Percentiles rank a stretch among this genome's conserved stretches.
Evolutionary conservation across 2,113 vertebrate species (phyloP).

Genomic region (Microtus richardsoni): DNA sequence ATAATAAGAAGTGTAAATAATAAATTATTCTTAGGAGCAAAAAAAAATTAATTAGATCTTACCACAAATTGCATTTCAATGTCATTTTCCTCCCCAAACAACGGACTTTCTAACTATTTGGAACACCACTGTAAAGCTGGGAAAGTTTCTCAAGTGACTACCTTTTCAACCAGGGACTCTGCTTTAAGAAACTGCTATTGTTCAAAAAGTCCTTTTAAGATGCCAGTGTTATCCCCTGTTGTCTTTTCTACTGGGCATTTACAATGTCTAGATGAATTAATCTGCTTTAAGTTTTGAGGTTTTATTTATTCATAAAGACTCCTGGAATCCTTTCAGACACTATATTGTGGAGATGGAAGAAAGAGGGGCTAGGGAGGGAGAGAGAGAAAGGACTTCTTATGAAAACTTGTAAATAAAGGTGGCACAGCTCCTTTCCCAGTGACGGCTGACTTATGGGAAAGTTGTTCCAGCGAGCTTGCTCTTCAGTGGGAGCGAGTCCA

Average conservation of each 20-base stretch:
- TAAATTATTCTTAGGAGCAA: conserved; percentile 93
- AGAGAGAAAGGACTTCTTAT: not conserved
- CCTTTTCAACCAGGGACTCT: conserved; percentile 70
- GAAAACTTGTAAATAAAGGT: conserved; percentile 60
- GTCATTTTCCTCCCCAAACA: conserved; percentile 83
- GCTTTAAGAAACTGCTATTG: conserved; percentile 75
- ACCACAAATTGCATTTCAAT: conserved; percentile 90
- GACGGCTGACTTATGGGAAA: conserved; percentile 70
- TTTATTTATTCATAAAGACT: conserved; percentile 77
- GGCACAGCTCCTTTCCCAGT: conserved; percentile 7
- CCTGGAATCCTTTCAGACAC: not conserved
- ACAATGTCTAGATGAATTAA: conserved; percentile 78
- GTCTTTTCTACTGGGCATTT: conserved; percentile 70
- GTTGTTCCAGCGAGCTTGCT: conserved; percentile 52
- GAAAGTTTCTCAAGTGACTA: conserved; percentile 84
- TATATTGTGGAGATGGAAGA: conserved; percentile 28
- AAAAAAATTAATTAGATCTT: conserved; percentile 91
- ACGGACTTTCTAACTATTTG: conserved; percentile 90
- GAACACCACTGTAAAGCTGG: conserved; percentile 81
- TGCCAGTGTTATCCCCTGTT: conserved; percentile 64
- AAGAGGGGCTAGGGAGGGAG: no score
- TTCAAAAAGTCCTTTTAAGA: conserved; percentile 73
- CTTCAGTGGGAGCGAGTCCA: conserved; percentile 71
- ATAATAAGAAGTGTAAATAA: conserved; percentile 94
- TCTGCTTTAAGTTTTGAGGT: conserved; percentile 70